phyloP scores from a whole-genome alignment of 2,888 invertebrate species.

The Apotomis turbidana region DNA sequence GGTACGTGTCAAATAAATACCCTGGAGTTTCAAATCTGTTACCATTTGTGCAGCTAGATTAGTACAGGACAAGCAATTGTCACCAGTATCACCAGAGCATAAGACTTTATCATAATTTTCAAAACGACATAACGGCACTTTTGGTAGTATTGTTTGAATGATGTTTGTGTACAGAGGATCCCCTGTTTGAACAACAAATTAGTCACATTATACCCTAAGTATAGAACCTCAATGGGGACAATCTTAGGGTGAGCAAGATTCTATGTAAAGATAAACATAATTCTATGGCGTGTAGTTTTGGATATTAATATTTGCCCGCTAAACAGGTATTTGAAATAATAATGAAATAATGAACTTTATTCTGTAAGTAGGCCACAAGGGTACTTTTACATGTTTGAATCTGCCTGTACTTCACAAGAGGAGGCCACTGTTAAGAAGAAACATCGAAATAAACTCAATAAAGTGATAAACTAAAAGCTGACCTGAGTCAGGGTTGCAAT shows the following conservation, averaged over 20 bases:
- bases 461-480: too few relatives aligned
- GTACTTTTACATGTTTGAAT: too few relatives aligned
- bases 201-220: constrained; percentile 79
- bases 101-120: constrained; percentile 30
- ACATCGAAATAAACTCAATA: too few relatives aligned
- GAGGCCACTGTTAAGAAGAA: too few relatives aligned
- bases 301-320: not conserved
- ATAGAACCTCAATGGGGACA: constrained; percentile 64
- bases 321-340: too few relatives aligned
- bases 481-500: too few relatives aligned
- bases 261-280: not conserved
- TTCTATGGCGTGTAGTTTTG: not conserved
- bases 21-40: constrained; percentile 63
- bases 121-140: not conserved
- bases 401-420: too few relatives aligned
- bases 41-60: constrained; percentile 16
- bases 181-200: constrained; percentile 83
- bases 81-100: constrained; percentile 43
- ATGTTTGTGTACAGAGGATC: constrained; percentile 74
- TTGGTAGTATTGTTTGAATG: constrained; percentile 55
- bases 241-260: constrained; percentile 53
- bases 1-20: constrained; percentile 76
- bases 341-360: too few relatives aligned
- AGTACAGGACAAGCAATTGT: constrained; percentile 41
- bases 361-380: too few relatives aligned